Conservation (phyloP, 2,797 vertebrate genomes). For the Danio jaintianensis region DNA sequence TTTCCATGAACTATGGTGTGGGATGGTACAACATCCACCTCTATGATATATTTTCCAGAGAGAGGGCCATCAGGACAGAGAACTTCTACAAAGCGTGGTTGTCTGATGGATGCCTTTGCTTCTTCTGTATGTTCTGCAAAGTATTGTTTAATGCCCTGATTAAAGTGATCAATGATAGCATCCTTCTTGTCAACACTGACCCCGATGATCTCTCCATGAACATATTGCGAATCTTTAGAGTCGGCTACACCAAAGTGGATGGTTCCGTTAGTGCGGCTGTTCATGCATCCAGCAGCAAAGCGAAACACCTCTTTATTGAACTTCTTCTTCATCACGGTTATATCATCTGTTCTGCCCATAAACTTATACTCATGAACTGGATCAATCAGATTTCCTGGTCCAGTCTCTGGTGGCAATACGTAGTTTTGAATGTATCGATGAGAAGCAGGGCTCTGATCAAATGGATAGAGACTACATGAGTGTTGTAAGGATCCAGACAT, state of each 20-base stretch:
- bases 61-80: conserved; percentile 61
- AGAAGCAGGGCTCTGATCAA: conserved; percentile 65
- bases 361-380: conserved; percentile 79
- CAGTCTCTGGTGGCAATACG: conserved; percentile 74
- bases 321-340: conserved; percentile 70
- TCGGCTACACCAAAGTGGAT: conserved; percentile 78
- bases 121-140: conserved; percentile 59
- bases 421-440: conserved; percentile 68
- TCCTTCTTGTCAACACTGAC: conserved; percentile 62
- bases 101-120: conserved; percentile 71
- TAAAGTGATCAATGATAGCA: conserved; percentile 67
- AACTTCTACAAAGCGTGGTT: conserved; percentile 77
- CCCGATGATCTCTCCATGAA: conserved; percentile 73
- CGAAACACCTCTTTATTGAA: conserved; percentile 77
- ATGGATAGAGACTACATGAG: conserved; percentile 69
- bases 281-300: conserved; percentile 80
- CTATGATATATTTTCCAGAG: conserved; percentile 73
- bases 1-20: conserved; percentile 63
- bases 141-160: conserved; percentile 61
- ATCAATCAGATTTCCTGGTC: conserved; percentile 73
- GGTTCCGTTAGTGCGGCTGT: conserved; percentile 77
- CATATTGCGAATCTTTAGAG: conserved; percentile 53
- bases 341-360: conserved; percentile 62
- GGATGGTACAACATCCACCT: conserved; percentile 75
- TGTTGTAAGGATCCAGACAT: conserved; percentile 2